phyloP scores from a whole-genome alignment of 2,113 vertebrate species.

The Ancistrus triradiatus region DNA sequence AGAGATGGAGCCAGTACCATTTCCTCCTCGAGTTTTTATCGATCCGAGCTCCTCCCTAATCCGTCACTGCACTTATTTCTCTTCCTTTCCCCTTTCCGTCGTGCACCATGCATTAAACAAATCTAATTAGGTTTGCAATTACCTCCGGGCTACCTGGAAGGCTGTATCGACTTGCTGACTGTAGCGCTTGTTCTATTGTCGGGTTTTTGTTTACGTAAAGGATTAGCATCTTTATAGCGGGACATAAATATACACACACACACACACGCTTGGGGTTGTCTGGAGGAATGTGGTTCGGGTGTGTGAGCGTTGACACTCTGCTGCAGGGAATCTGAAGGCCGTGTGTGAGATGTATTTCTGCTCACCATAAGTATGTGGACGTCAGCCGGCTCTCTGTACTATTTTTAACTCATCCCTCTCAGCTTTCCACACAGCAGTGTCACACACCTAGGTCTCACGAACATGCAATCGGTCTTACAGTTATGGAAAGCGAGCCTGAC shows the following conservation, averaged over 20 bases:
- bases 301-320: not conserved
- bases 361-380: slow-evolving; percentile 20
- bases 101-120: slow-evolving; percentile 59
- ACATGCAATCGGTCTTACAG: no score
- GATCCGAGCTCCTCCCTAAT: not conserved
- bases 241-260: slow-evolving; percentile 6
- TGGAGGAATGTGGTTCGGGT: not conserved
- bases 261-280: slow-evolving; percentile 9
- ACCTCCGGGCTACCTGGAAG: slow-evolving; percentile 16
- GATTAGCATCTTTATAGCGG: not conserved
- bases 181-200: slow-evolving; percentile 13
- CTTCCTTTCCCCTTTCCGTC: not conserved
- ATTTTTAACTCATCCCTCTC: slow-evolving; percentile 9
- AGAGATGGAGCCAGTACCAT: slow-evolving; percentile 53
- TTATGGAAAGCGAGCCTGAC: no score
- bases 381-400: slow-evolving; percentile 28
- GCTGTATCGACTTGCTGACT: slow-evolving; percentile 37
- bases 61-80: not conserved
- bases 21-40: slow-evolving; percentile 40
- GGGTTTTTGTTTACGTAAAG: not conserved
- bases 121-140: slow-evolving; percentile 55
- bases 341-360: not conserved
- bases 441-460: no score
- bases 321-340: not conserved
- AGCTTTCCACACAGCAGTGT: not conserved